Evolutionary conservation across 2,888 invertebrate genomes (phyloP), one percentile per base, ranked within the genome.

Genomic region (Drosophila mimetica): DNA sequence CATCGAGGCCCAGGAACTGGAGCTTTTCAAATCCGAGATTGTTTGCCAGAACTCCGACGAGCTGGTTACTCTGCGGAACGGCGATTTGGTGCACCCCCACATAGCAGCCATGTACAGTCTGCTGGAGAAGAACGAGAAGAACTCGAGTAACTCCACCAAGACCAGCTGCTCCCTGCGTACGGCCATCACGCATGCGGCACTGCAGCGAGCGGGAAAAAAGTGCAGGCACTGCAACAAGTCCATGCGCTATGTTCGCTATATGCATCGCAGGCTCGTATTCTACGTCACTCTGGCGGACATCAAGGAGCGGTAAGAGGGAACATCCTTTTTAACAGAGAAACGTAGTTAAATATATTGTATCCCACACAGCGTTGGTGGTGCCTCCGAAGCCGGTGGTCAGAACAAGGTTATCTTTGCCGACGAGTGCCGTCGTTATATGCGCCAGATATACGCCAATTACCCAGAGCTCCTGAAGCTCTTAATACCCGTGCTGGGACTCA

Each of bases 401-500:
- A 89, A 90, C 37, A 90, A 91, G 71, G 91, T 94, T 47, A 89
- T 95, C 59, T 93, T 94, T 92, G 94, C 95, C 0, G 94, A 95
- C 90, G 94, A 95, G 86, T 93, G 93, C 16, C 94, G 94, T 80
- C 92, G 94, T n/a, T 94, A 94, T 84, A 92, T 98, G 75, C 93
- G 95, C 25, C 90, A 93, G 46, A 93, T 98, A 28, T 97, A 96
- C 93, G 88, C 93, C 55, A 94, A 94, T 76, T 96, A 98, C 85
- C 93, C 93, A 39, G 93, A 95, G 0, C 92, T 97, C 6, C 89
- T 99, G 2, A 91, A 92, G 66, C 90, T 94, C n/a, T 92, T 97
- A n/a, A 93, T 95, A 58, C 96, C 97, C 0, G 75, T 85, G 46
- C 91, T 97, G 0, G 92, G 92, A 69, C 44, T 78, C 0, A 58